A percentile compares a stretch with the other conserved stretches of the same genome.
These are phyloP conservation scores for Microctenopoma lineatum DNA, from an alignment of 2,797 vertebrate genomes.

Conservation along the genomic window DNA sequence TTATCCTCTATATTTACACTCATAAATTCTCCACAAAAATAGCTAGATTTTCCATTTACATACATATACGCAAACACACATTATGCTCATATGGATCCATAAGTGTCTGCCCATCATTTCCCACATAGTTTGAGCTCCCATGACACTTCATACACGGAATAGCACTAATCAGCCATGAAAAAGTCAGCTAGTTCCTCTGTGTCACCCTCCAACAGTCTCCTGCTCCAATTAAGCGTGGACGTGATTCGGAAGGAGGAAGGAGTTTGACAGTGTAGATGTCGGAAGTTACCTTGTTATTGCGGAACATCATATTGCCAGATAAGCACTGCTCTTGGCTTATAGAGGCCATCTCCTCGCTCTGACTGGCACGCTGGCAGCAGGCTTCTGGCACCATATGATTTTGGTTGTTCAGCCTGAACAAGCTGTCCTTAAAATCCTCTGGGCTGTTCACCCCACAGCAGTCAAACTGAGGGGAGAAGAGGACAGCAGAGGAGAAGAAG, in stretches of 20 bases:
- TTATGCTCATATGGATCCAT: constrained; percentile 8
- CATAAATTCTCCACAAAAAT: constrained; percentile 6
- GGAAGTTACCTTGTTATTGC: constrained; percentile 91
- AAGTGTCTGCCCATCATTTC: constrained; percentile 25
- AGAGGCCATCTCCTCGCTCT: constrained; percentile 79
- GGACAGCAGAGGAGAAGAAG: constrained; percentile 35
- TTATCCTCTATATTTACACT: constrained; percentile 35
- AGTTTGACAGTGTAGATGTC: constrained; percentile 39
- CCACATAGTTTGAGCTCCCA: constrained; percentile 44
- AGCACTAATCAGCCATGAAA: constrained; percentile 73
- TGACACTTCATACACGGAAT: constrained; percentile 67
- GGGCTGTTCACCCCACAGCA: constrained; percentile 97
- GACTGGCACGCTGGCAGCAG: constrained; percentile 88
- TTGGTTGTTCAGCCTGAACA: constrained; percentile 79
- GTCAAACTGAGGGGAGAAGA: constrained; percentile 85
- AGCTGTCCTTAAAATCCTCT: constrained; percentile 90
- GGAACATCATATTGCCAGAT: constrained; percentile 85
- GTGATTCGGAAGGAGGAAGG: constrained; percentile 49
- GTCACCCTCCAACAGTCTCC: constrained; percentile 65
- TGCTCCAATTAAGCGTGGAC: constrained; percentile 73
- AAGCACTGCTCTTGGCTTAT: constrained; percentile 88
- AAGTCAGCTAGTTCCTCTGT: constrained; percentile 59
- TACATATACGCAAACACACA: constrained; percentile 4
- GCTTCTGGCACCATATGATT: constrained; percentile 84
- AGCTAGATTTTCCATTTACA: constrained; percentile 2